These are phyloP conservation scores for Hystrix brachyura DNA, from an alignment of 2,113 vertebrate species.

Conservation along the genomic window DNA sequence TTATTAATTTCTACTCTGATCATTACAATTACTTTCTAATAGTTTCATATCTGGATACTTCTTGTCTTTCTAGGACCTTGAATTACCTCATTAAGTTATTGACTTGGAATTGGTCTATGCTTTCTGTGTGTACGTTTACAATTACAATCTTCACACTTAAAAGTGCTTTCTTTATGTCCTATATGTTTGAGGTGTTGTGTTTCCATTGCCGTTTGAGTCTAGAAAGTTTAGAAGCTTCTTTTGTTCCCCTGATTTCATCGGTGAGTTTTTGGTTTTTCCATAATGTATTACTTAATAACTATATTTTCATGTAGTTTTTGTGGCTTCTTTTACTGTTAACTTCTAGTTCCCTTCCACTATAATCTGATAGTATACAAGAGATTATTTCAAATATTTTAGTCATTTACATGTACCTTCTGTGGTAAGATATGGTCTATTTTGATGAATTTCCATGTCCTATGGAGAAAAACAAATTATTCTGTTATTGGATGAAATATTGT, in stretches of 20 bases:
- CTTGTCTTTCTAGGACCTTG: background rate
- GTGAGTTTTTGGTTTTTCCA: background rate
- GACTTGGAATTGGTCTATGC: too few species aligned
- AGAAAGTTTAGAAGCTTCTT: background rate
- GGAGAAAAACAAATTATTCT: background rate
- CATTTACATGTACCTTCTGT: background rate
- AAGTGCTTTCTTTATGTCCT: background rate
- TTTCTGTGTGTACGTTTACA: background rate
- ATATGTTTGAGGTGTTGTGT: background rate
- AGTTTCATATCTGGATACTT: background rate
- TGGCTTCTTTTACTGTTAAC: background rate
- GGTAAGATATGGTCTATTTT: background rate
- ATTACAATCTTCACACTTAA: background rate
- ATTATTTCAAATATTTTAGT: background rate
- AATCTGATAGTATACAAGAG: background rate
- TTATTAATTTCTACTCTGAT: background rate
- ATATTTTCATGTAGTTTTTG: background rate
- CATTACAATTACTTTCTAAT: background rate
- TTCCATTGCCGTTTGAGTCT: background rate
- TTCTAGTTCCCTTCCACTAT: background rate
- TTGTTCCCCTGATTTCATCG: background rate
- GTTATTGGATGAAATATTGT: background rate
- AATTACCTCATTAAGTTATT: background rate
- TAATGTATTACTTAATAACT: background rate
- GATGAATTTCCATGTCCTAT: background rate